Base-by-base conservation (phyloP, 2,113 vertebrate species). In the Xenopus borealis region DNA sequence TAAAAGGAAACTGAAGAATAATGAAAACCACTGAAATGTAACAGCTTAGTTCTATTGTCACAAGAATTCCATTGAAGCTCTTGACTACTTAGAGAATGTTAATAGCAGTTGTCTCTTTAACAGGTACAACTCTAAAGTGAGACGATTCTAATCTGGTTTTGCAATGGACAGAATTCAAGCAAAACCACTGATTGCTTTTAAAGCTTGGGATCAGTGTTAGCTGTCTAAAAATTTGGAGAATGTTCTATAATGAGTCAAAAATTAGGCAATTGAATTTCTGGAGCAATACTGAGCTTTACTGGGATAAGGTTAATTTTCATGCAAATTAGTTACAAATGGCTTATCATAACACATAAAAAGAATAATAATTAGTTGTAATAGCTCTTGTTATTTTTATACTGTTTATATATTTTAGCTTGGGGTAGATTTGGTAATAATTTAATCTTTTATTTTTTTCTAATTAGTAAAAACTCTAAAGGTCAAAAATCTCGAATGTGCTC, bases 61-160 rank as follows among this genome's bases (percentile, higher is more conserved):
- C 69, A 66, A 72, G 67, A 87, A 90, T 85, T 79, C 81, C 81
- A 84, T 83, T 81, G 85, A 85, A 85, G 85, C 71, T 83, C 85
- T 84, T 83, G 85, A 63, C 23, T 84, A 87, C 91, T 92, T 90
- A 85, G 78, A 94, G 91, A 93, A 94, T 88, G 91, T 90, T 93
- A 93, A 92, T 93, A 91, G 91, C 87, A 88, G 78, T 62, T 87
- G 84, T 92, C 90, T 89, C 85, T 91, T 91, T 84, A 86, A 81
- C 79, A 85, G 85, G 91, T 93, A 94, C 92, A 93, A 88, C 83
- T 86, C 84, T 80, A 72, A 87, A 93, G 88, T 88, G 89, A 92
- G 88, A 91, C 89, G 78, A 83, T 84, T 66, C 84, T 90, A 88
- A 91, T 90, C 88, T 85, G 78, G 86, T 78, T 88, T 90, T 86